Evolutionary conservation across 2,113 vertebrate species (phyloP), one percentile per base, ranked within the genome.

Genomic region (Urocolius indicus): DNA sequence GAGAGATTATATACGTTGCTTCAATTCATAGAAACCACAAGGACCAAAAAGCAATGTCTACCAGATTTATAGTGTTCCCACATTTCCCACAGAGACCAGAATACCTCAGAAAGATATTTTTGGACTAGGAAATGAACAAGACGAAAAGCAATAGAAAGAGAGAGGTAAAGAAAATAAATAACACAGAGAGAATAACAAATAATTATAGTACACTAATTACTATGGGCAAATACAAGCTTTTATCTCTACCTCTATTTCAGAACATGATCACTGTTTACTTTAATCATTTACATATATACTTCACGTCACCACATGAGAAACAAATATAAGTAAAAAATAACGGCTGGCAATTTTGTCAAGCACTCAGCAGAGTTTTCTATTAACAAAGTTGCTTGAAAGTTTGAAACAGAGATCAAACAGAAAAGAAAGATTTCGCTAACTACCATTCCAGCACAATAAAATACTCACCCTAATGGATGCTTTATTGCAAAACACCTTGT

Each of bases 401-500:
- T 84, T 38, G n/a, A n/a, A n/a, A 95, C 55, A 78, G 46, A 62
- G 66, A 72, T 55, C 82, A n/a, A 67, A 69, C 46, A 20, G 74
- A 52, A 68, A 36, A 61, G 21, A 88, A 87, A 49, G 3, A 24
- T 23, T 18, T 62, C 9, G 10, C 54, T 77, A 61, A 91, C 20
- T 91, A 71, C 34, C 41, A 54, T 21, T 38, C 20, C 3, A 10
- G 61, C 13, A 71, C 27, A 91, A 74, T 58, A 69, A 87, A 91
- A 29, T 52, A 86, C 98, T 98, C 92, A 99, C 99, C 98, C 99
- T 98, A 97, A 99, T 99, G 45, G 99, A 98, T 29, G 99, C 99
- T 97, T 99, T 99, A 98, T 99, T 99, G 96, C 99, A 99, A 95
- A 98, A 99, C 83, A 99, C 99, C 29, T 98, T 99, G 97, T 98